These are phyloP conservation scores for Polypterus bichir DNA, from an alignment of 2,113 vertebrate genomes.

Conservation along the genomic window DNA sequence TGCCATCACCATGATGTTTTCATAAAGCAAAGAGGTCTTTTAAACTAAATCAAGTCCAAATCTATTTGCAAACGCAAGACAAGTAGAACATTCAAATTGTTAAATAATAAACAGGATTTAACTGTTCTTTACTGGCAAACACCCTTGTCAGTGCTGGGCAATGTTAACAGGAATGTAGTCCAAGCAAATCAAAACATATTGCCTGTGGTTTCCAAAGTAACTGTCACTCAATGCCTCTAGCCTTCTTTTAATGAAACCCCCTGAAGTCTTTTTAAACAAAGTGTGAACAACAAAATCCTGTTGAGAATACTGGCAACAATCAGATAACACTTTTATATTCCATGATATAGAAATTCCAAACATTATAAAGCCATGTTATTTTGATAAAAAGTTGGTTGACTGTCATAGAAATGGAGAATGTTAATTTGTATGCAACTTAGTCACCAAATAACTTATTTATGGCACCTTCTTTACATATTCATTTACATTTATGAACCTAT, in stretches of 20 bases:
- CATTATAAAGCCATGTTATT: too few species aligned
- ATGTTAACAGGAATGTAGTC: constrained; percentile 15
- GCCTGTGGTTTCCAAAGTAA: constrained; percentile 20
- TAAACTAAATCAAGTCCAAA: neutral
- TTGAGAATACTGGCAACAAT: constrained; percentile 10
- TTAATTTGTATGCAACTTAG: too few species aligned
- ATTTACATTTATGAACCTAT: too few species aligned
- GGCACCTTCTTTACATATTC: too few species aligned
- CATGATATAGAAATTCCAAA: too few species aligned
- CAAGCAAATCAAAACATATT: constrained; percentile 17
- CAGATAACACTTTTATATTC: neutral
- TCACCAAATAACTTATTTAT: too few species aligned
- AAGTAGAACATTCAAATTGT: neutral
- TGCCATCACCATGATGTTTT: neutral
- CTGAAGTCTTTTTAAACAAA: constrained; percentile 15
- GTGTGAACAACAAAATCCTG: constrained; percentile 9
- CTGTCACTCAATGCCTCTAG: constrained; percentile 17
- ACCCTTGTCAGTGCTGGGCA: constrained; percentile 9
- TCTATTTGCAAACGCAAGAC: neutral
- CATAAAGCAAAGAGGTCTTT: neutral
- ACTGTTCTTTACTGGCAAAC: neutral
- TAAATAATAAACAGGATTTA: neutral
- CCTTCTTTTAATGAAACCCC: constrained; percentile 18
- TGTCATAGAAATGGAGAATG: too few species aligned
- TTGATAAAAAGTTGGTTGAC: too few species aligned